These are phyloP conservation scores for Psophia crepitans DNA, from an alignment of 2,113 vertebrate genomes.

Conservation along the genomic window DNA sequence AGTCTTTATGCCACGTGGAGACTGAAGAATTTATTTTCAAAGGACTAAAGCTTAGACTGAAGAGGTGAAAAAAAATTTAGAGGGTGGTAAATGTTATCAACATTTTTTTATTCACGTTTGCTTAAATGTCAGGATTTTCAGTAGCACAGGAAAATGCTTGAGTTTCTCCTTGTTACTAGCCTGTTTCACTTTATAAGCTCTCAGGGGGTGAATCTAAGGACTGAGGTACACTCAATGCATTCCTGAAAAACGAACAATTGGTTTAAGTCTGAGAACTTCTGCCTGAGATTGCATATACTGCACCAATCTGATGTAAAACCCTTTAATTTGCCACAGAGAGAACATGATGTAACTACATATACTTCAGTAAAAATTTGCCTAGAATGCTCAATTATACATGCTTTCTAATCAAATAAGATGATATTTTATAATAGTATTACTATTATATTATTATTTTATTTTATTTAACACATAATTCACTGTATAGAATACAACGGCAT, in stretches of 20 bases:
- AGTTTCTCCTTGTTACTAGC: neutral
- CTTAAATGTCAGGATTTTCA: neutral
- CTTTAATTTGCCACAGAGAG: fast-evolving
- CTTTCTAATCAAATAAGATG: neutral
- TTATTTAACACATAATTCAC: neutral
- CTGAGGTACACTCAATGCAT: neutral
- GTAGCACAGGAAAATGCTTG: neutral
- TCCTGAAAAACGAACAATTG: neutral
- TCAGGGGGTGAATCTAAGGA: neutral
- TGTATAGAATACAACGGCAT: neutral
- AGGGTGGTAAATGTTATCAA: neutral
- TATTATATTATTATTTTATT: neutral
- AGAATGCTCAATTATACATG: neutral
- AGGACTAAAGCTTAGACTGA: neutral
- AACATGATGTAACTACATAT: neutral
- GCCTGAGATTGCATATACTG: neutral
- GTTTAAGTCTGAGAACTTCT: neutral
- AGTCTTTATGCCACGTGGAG: fast-evolving
- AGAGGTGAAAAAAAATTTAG: neutral
- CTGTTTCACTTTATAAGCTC: neutral
- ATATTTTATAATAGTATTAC: neutral
- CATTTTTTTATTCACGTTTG: neutral
- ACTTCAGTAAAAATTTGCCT: neutral
- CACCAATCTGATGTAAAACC: neutral
- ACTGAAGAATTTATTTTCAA: neutral